Base-by-base conservation (phyloP, 2,113 vertebrate genomes). In the Ophthalmolycus amberensis region DNA sequence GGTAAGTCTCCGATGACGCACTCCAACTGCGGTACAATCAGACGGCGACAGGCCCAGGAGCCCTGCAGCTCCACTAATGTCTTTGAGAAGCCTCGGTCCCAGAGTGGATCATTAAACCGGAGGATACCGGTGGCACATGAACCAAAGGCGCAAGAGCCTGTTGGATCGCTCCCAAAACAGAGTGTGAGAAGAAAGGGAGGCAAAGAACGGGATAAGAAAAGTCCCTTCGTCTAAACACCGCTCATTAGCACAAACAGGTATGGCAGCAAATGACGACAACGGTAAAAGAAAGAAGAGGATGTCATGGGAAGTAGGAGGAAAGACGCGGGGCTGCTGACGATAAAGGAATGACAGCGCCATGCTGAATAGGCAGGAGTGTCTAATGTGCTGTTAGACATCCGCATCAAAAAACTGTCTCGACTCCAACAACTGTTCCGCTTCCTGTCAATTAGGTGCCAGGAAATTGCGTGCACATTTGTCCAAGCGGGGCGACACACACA, bases 71-170 rank as follows among this genome's bases (percentile, higher is more conserved):
- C 44, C 83, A 25, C 84, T 79, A 75, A 85, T 75, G 85, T 87
- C 89, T 85, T 70, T 3, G 25, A 69, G 91, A 90, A 88, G 87
- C 77, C 82, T 38, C 16, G 62, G 86, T 91, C 91, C 90, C 91
- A 87, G 80, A 88, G 91, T 90, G 92, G 90, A 91, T 93, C 89
- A 90, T 93, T 93, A 93, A 92, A 90, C 88, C 56, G 62, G 82
- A 91, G 88, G 85, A 88, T 88, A 84, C 68, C 65, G 38, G 80
- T 65, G 75, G 79, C 82, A 70, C 77, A 88, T 81, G 81, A 90
- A 84, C 79, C 83, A 85, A 85, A 89, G 81, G 87, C 67, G 37
- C 82, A 83, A 81, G 76, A 85, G 85, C 75, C 68, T 15, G 77
- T 64, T 75, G 75, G 90, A 89, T 89, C 60, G 18, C 64, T 89